Evolutionary conservation across 1,140 invertebrate species (phyloP).

Genomic region (Diachasmimorpha longicaudata): DNA sequence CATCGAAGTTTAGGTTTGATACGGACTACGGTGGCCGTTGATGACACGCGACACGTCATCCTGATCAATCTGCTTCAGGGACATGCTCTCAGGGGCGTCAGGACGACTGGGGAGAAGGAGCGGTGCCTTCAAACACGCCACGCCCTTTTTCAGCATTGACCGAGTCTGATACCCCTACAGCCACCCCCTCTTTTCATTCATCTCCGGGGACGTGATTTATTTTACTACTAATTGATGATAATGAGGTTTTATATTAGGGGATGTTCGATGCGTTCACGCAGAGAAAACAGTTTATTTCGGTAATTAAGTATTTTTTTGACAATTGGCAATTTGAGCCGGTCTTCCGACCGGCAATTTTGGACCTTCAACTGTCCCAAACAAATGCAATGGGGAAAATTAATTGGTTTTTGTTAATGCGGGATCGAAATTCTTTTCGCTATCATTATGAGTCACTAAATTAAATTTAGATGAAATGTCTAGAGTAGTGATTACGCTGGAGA

Average conservation of each 20-base stretch:
- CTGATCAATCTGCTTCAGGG: background rate
- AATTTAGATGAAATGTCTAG: background rate
- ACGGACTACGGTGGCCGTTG: background rate
- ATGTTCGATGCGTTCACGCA: too few relatives aligned
- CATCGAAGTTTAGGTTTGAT: background rate
- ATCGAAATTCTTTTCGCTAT: background rate
- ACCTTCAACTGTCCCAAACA: too few relatives aligned
- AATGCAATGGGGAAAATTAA: too few relatives aligned
- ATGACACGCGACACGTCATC: background rate
- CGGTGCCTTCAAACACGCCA: constrained; percentile 37
- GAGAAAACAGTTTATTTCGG: too few relatives aligned
- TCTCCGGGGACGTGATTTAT: background rate
- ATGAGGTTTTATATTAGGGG: too few relatives aligned
- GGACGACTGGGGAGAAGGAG: constrained; percentile 31
- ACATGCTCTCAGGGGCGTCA: background rate
- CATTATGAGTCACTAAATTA: background rate
- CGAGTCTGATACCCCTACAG: background rate
- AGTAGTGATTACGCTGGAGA: background rate
- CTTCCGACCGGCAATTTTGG: too few relatives aligned
- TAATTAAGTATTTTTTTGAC: too few relatives aligned
- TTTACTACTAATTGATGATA: too few relatives aligned
- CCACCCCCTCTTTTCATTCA: background rate
- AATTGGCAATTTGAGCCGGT: too few relatives aligned
- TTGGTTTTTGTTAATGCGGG: too few relatives aligned
- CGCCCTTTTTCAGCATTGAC: constrained; percentile 29